Evolutionary conservation across 2,888 invertebrate species (phyloP), one percentile per base, ranked within the genome.

Genomic region (Bedellia somnulentella): DNA sequence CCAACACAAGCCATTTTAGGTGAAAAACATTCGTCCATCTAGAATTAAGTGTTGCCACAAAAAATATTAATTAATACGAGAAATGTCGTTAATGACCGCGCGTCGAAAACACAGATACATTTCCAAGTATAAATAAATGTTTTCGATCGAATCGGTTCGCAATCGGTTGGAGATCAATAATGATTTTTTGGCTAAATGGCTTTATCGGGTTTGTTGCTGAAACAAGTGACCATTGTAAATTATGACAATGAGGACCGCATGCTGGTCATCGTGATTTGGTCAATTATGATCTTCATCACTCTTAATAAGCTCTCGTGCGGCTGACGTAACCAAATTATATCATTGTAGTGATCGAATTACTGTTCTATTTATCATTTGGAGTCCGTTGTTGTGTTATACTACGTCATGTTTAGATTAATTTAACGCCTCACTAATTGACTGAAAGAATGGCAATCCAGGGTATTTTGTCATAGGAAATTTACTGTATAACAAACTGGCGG

Each of bases 81-180:
- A 57, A 62, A 66, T 62, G 60, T 52, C 52, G 64, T 71, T 71
- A 71, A 73, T 67, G 68, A 66, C 56, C 16, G 24, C 10, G 57
- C 52, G 52, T 47, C 56, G 53, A 52, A 54, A 55, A 42, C 52
- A 52, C 49, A 50, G 48, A 51, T 15, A 49, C 52, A 66, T 70
- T 71, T 70, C 73, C 70, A 67, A 68, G 75, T 71, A 73, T 64
- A 68, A 64, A 56, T 61, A 60, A 66, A 53, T 42, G 61, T 57
- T 61, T 59, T 53, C 63, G 60, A 73, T 71, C 66, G 64, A 62
- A 58, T 34, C 43, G 55, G 55, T 62, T n/a, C n/a, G n/a, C n/a
- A n/a, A n/a, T n/a, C n/a, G 64, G 61, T 58, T 60, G 57, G 48
- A 49, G 45, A 51, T 50, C 44, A 23, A 15, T 42, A 39, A 42